Evolutionary conservation across 2,113 vertebrate genomes (phyloP).

Genomic region (Ictalurus furcatus): DNA sequence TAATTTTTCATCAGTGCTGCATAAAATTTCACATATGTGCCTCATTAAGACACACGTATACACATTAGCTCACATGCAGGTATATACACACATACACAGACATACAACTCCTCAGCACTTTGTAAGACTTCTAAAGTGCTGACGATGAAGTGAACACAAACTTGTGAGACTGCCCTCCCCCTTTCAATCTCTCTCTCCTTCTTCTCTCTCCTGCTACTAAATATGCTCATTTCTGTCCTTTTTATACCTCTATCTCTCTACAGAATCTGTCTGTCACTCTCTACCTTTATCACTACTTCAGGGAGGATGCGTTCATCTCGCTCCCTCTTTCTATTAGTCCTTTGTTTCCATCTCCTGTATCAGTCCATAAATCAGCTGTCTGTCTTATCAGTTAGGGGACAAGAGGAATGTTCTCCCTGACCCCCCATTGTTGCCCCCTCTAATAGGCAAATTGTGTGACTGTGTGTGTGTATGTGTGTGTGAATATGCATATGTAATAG

Average conservation of each 20-base stretch:
- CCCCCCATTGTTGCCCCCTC: not conserved
- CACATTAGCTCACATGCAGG: not conserved
- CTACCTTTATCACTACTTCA: conserved; percentile 11
- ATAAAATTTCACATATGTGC: not conserved
- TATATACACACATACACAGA: conserved; percentile 8
- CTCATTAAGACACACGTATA: not conserved
- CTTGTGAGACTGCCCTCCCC: conserved; percentile 54
- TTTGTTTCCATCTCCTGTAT: conserved; percentile 24
- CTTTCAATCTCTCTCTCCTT: conserved; percentile 18
- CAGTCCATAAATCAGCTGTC: conserved; percentile 41
- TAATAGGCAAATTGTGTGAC: not conserved
- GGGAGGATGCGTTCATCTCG: not conserved
- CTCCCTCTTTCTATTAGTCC: conserved; percentile 27
- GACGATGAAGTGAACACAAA: conserved; percentile 41
- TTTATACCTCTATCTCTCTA: conserved; percentile 10
- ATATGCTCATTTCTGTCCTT: not conserved
- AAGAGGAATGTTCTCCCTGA: conserved; percentile 4
- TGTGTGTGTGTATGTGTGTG: not conserved
- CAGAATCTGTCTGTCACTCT: conserved; percentile 12
- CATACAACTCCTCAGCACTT: conserved; percentile 39
- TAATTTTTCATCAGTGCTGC: not conserved
- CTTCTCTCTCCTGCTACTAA: conserved; percentile 23
- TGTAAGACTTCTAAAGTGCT: conserved; percentile 44
- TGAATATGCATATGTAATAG: not conserved
- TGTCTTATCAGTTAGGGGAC: conserved; percentile 34